Evolutionary conservation across 2,888 invertebrate species (phyloP).

Genomic region (Elmis aenea): DNA sequence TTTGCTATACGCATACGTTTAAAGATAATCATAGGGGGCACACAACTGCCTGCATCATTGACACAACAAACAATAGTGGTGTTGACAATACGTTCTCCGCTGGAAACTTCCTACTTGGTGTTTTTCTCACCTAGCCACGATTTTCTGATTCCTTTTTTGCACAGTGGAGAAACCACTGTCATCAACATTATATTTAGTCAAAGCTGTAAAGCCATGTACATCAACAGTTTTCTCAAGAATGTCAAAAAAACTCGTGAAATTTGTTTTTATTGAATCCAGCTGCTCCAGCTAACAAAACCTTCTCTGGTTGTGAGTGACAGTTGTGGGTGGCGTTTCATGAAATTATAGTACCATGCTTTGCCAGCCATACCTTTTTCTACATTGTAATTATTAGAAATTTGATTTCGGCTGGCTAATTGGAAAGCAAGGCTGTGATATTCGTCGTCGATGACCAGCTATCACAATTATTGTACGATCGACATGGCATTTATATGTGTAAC

Average conservation of each 20-base stretch:
- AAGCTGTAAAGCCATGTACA: not conserved
- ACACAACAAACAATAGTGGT: constrained; percentile 23
- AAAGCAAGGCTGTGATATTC: constrained; percentile 7
- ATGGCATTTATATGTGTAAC: no score
- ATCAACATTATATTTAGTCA: constrained; percentile 14
- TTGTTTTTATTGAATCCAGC: constrained; percentile 9
- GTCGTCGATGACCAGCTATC: no score
- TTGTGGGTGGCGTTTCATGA: constrained; percentile 17
- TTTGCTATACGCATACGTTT: constrained; percentile 6
- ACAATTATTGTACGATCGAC: no score
- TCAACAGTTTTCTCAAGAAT: constrained; percentile 19
- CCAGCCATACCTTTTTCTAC: constrained; percentile 9
- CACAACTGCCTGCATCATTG: constrained; percentile 18
- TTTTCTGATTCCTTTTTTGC: constrained; percentile 12
- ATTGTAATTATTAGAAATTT: constrained; percentile 9
- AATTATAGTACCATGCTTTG: constrained; percentile 14
- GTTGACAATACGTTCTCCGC: constrained; percentile 24
- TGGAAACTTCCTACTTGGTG: constrained; percentile 18
- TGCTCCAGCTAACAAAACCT: constrained; percentile 1
- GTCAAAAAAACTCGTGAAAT: constrained; percentile 19
- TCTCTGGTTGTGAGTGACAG: constrained; percentile 7
- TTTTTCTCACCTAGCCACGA: constrained; percentile 16
- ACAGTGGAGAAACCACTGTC: constrained; percentile 18
- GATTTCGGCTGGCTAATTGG: constrained; percentile 8
- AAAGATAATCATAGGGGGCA: constrained; percentile 21